Base-by-base conservation (phyloP, 2,888 invertebrate species). In the Gymnosoma rotundatum region DNA sequence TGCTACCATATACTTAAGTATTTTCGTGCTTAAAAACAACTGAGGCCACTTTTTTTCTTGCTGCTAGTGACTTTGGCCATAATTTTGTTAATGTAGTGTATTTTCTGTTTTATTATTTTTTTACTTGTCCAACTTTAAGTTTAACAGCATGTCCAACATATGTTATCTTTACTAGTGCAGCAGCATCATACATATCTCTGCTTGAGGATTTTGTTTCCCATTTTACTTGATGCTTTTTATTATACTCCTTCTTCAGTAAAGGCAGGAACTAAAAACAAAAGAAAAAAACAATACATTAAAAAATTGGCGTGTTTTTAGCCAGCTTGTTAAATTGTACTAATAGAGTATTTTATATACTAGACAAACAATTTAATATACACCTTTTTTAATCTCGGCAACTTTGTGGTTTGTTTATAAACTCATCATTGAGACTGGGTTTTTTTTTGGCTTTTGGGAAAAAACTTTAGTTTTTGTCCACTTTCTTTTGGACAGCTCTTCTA, bases 131-230 rank as follows among this genome's bases (percentile, higher is more conserved):
- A 73, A 73, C 58, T 52, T 66, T 32, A 67, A 67, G 72, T 69
- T 80, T 80, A 84, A 84, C 83, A 80, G 69, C 83, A 73, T 84
- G 83, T 80, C 80, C 50, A 80, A 84, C 83, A 84, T 69, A 80
- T 84, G 83, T 80, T 80, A 80, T 64, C 64, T 76, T 58, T 42
- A 50, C 80, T 38, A 64, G 69, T 52, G 25, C 58, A 45, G 25
- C 58, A 45, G 61, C 73, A 72, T 50, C 20, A 67, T 52, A 61
- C 36, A 21, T 54, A 42, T 12, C 12, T 42, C 42, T 48, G 21
- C 25, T 75, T 38, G 18, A 21, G 9, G 61, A 67, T 74, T 69
- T 80, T 52, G 60, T 74, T 80, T 67, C 48, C 61, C 20, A 36
- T 32, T 70, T 42, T 7, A 66, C 21, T 61, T 16, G 2, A 16